These are phyloP conservation scores for Orestias chungarensis DNA, from an alignment of 2,797 vertebrate species.

Conservation along the genomic window DNA sequence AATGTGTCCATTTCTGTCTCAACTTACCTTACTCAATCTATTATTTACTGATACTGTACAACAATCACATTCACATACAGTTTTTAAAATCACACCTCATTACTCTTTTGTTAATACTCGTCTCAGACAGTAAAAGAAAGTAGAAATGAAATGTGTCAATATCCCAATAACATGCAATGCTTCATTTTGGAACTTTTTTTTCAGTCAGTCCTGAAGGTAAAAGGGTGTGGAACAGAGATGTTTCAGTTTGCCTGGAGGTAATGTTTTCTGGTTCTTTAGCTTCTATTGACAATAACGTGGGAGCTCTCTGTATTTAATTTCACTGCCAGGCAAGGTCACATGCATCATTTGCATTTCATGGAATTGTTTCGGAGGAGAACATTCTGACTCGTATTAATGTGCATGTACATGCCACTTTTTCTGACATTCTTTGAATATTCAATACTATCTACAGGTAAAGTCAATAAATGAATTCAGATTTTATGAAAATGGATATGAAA, in stretches of 20 bases:
- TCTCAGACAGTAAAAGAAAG: conserved; percentile 53
- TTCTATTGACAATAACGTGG: conserved; percentile 63
- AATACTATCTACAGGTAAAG: conserved; percentile 63
- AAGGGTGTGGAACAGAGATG: conserved; percentile 49
- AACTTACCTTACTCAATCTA: conserved; percentile 67
- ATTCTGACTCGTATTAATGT: conserved; percentile 77
- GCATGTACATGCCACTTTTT: conserved; percentile 55
- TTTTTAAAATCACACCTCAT: conserved; percentile 26
- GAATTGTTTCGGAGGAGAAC: conserved; percentile 69
- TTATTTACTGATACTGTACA: conserved; percentile 66
- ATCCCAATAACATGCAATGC: conserved; percentile 56
- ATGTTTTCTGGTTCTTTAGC: conserved; percentile 58
- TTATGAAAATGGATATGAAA: conserved; percentile 48
- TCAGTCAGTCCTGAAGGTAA: conserved; percentile 23
- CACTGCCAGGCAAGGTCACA: conserved; percentile 74
- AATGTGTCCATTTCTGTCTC: conserved; percentile 39
- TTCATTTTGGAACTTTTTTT: conserved; percentile 51
- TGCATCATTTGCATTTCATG: conserved; percentile 72
- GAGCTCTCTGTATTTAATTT: conserved; percentile 59
- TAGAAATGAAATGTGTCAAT: conserved; percentile 64
- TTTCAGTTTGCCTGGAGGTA: conserved; percentile 52
- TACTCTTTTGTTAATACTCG: conserved; percentile 57
- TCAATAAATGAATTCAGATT: conserved; percentile 71
- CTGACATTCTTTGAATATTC: conserved; percentile 75
- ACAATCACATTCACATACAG: conserved; percentile 44